These are phyloP conservation scores for Oncorhynchus clarkii DNA, from an alignment of 2,113 vertebrate genomes.

Conservation along the genomic window DNA sequence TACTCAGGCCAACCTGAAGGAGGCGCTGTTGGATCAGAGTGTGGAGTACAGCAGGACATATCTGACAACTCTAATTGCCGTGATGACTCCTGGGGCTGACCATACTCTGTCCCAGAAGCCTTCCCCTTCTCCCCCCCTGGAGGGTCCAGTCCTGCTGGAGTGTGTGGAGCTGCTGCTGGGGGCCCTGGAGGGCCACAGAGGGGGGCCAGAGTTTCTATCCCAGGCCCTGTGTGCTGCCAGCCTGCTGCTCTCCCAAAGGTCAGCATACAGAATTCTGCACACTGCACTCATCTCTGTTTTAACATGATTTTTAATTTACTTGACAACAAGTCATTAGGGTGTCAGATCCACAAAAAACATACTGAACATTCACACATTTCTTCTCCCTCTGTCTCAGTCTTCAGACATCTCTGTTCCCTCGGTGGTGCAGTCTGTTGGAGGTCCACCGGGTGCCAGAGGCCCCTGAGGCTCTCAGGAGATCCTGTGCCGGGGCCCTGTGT, in stretches of 20 bases:
- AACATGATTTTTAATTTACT: neutral
- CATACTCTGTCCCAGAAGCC: conserved; percentile 6
- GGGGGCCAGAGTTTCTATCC: conserved; percentile 74
- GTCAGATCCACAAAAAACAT: neutral
- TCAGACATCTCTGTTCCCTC: conserved; percentile 36
- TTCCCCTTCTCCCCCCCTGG: conserved; percentile 1
- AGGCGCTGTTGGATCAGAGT: conserved; percentile 57
- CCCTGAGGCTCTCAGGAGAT: conserved; percentile 74
- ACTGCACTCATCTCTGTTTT: too few relatives aligned
- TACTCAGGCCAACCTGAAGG: conserved; percentile 73
- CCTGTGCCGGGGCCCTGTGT: conserved; percentile 73
- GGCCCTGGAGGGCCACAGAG: conserved; percentile 64
- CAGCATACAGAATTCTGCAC: conserved; percentile 2
- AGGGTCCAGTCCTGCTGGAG: conserved; percentile 34
- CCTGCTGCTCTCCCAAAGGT: conserved; percentile 71
- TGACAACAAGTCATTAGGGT: neutral
- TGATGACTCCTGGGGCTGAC: conserved; percentile 37
- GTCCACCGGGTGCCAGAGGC: conserved; percentile 49
- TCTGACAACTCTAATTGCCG: conserved; percentile 73
- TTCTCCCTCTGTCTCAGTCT: conserved; percentile 47
- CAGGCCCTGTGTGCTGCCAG: conserved; percentile 69
- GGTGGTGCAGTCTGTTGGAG: conserved; percentile 75
- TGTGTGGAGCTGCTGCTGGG: conserved; percentile 74
- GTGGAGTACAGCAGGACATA: conserved; percentile 72
- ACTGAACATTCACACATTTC: conserved; percentile 10